Base-by-base conservation (phyloP, 53 echinoderm and acorn worm species). In the Hippasteria phrygiana region DNA sequence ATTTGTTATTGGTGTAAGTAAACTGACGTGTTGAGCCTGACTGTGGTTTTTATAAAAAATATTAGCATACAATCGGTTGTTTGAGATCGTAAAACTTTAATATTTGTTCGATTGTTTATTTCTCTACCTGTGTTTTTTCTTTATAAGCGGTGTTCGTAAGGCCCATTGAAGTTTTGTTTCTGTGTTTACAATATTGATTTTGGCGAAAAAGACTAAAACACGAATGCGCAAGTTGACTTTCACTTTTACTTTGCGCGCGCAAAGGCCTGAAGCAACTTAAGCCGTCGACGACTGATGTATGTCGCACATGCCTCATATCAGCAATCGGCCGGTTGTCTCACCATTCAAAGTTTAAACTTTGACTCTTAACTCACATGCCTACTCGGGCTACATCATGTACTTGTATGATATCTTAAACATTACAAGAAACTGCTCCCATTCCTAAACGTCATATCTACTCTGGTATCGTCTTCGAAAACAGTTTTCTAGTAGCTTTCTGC, bases 161-260 rank as follows among this genome's bases (percentile, higher is more conserved):
- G 11, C 32, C 8, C 20, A 74, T 47, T 46, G 22, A 5, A 48
- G 50, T 31, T 81, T 65, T 63, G 63, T 65, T 81, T 63, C 16
- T 63, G 63, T 81, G 81, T 81, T 63, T 81, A 81, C 65, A 45
- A 65, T 13, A 65, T 20, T 9, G 55, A 18, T 17, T 14, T 33
- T 33, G 14, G 72, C 72, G 43, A 72, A 42, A 31, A 27, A 33
- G 24, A 0, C 13, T 34, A 66, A 66, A 66, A 66, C 36, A 66
- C 7, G 36, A 66, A 0, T 35, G 67, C 26, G 17, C 10, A 28
- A 11, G 17, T 20, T 18, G 18, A 28, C 71, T 85, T 85, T 85
- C 85, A 69, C 85, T 85, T 85, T 85, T 85, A 37, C 71, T 85
- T 85, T 37, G 51, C 71, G 85, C 71, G 50, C 75, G 32, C 40